These are phyloP conservation scores for Gnathonemus longibarbis DNA, from an alignment of 2,113 vertebrate genomes.

Conservation along the genomic window DNA sequence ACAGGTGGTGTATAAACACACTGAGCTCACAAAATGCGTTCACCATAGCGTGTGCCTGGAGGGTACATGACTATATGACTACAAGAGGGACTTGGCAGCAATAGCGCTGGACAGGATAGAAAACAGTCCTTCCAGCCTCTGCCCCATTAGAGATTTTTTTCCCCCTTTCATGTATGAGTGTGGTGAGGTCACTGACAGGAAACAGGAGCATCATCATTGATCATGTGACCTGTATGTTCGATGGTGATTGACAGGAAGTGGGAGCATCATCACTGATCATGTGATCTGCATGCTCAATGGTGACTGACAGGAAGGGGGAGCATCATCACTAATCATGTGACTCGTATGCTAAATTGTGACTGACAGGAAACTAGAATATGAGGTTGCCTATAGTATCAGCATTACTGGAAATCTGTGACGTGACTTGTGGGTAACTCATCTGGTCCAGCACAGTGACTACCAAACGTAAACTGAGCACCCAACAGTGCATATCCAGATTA, in stretches of 20 bases:
- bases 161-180: slow-evolving; percentile 37
- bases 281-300: not conserved
- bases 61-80: slow-evolving; percentile 2
- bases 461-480: not conserved
- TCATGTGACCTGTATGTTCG: not conserved
- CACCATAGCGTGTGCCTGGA: slow-evolving; percentile 12
- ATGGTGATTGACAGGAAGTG: slow-evolving; percentile 31
- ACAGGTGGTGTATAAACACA: slow-evolving; percentile 23
- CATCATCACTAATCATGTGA: not conserved
- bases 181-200: slow-evolving; percentile 37
- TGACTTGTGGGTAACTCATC: not conserved
- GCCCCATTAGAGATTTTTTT: slow-evolving; percentile 18
- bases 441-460: not conserved
- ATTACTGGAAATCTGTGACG: not conserved
- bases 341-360: slow-evolving; percentile 22
- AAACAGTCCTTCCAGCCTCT: slow-evolving; percentile 23
- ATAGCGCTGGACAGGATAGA: slow-evolving; percentile 20
- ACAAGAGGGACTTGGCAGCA: not conserved
- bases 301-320: slow-evolving; percentile 29
- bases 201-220: not conserved
- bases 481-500: not conserved
- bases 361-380: slow-evolving; percentile 32
- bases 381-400: not conserved
- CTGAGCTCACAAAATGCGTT: slow-evolving; percentile 24
- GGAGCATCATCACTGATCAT: not conserved